Evolutionary conservation across 2,797 vertebrate genomes (phyloP), one percentile per base, ranked within the genome.

Genomic region (Todus mexicanus): DNA sequence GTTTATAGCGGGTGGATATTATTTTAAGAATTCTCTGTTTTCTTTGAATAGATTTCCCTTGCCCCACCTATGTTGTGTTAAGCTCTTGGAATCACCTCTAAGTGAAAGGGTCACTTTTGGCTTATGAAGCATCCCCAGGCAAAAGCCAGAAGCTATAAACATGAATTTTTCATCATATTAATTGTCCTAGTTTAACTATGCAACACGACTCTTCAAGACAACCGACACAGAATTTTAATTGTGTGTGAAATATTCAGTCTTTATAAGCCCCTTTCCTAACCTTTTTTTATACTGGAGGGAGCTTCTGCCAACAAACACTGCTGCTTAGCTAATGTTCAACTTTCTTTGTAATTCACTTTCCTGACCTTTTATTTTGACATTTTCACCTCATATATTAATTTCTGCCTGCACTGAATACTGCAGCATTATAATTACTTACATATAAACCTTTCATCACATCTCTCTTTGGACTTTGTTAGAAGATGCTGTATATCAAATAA

Each of bases 131-230:
- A 90, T 86, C 64, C 63, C 76, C 31, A 29, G 65, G 95, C 94
- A 96, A 95, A 96, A 97, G 87, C 74, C 85, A 94, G 81, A 91
- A 40, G 38, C 69, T 68, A 93, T 76, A 93, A 90, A 94, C 96
- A 96, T 94, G 93, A 95, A 96, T 97, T 97, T 97, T 97, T 97
- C 95, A 97, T 97, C 90, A 85, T 63, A 78, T 95, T 96, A 97
- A 97, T 95, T 97, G 96, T 93, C 93, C 92, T 90, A 69, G 81
- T 94, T 96, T 96, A 96, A 96, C 94, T 53, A 83, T 76, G 69
- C 94, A 95, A 66, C 95, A 92, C 60, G 86, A 88, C 86, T 95
- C 80, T 91, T 90, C 84, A 75, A 72, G 95, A 94, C 38, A 95
- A 83, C 92, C 2, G 11, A 89, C 66, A 93, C 27, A 96, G 96